Conservation (phyloP, 2,113 vertebrate genomes). For the Albula glossodonta region DNA sequence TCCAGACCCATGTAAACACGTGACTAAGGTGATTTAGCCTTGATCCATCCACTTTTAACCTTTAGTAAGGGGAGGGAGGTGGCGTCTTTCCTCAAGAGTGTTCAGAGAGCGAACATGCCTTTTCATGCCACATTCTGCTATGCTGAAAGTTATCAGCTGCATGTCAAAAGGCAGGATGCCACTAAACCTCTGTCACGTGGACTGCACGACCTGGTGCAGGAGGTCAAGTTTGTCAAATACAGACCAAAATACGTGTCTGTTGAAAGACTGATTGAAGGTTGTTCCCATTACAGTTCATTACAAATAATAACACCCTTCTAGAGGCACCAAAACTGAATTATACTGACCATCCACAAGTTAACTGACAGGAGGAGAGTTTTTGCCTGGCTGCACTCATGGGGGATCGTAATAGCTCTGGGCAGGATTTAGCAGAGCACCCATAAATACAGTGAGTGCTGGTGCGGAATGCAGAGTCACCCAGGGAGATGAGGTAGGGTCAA, state of each 20-base stretch:
- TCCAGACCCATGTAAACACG: neutral
- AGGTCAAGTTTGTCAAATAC: neutral
- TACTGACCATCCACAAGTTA: neutral
- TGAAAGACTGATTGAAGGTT: no score
- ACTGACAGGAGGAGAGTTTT: neutral
- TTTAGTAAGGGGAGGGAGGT: neutral
- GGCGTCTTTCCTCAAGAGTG: neutral
- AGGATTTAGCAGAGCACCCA: neutral
- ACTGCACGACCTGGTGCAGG: neutral
- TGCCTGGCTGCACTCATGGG: neutral
- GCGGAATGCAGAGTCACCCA: neutral
- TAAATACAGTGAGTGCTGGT: neutral
- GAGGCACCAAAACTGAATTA: neutral
- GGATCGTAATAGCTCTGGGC: neutral
- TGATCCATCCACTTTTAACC: neutral
- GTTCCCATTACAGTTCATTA: no score
- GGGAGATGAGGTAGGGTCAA: neutral
- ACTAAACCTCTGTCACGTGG: neutral
- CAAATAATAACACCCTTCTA: no score
- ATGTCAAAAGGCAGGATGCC: neutral
- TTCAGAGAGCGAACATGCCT: neutral
- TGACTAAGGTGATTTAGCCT: neutral
- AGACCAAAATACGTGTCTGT: neutral
- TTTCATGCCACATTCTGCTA: constrained; percentile 11
- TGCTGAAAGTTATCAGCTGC: neutral